A percentile compares a stretch with the other conserved stretches of the same genome.
phyloP scores from a whole-genome alignment of 2,888 invertebrate genomes.

The Polydesmus complanatus region DNA sequence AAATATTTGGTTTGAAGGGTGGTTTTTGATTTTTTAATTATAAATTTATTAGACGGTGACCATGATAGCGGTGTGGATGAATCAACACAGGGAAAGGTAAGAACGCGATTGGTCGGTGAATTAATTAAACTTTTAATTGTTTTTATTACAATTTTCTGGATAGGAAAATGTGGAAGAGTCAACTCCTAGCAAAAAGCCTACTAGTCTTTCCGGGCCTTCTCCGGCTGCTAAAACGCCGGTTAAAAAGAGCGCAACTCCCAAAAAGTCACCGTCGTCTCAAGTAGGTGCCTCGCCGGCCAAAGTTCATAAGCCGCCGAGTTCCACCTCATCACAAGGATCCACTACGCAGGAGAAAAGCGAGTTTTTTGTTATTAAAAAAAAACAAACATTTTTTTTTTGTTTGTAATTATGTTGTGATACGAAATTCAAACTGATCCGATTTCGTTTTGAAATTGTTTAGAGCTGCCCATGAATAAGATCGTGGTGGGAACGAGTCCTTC shows the following conservation, averaged over 20 bases:
- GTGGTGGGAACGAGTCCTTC: constrained; percentile 85
- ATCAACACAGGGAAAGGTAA: constrained; percentile 19
- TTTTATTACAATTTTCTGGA: not conserved
- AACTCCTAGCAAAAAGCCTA: not conserved
- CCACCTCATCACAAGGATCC: not conserved
- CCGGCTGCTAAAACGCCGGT: not conserved
- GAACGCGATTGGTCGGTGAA: not conserved
- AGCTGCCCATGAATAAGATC: constrained; percentile 83
- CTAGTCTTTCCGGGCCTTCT: not conserved
- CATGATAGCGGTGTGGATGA: constrained; percentile 22
- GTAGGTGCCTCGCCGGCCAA: constrained; percentile 4
- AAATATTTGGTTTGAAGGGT: too few relatives aligned
- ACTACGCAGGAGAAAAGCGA: not conserved
- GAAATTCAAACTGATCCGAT: too few relatives aligned
- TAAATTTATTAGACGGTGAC: constrained; percentile 21
- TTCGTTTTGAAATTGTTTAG: constrained; percentile 32
- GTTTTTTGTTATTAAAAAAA: not conserved
- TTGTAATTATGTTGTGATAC: too few relatives aligned
- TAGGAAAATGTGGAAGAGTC: not conserved
- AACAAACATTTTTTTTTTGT: not conserved
- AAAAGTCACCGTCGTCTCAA: constrained; percentile 1
- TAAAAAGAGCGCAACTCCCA: constrained; percentile 3
- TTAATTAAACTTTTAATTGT: not conserved
- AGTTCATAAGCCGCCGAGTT: not conserved
- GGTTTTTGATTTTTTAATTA: too few relatives aligned